Base-by-base conservation (phyloP, 2,888 invertebrate species). In the Nemoura dubitans region DNA sequence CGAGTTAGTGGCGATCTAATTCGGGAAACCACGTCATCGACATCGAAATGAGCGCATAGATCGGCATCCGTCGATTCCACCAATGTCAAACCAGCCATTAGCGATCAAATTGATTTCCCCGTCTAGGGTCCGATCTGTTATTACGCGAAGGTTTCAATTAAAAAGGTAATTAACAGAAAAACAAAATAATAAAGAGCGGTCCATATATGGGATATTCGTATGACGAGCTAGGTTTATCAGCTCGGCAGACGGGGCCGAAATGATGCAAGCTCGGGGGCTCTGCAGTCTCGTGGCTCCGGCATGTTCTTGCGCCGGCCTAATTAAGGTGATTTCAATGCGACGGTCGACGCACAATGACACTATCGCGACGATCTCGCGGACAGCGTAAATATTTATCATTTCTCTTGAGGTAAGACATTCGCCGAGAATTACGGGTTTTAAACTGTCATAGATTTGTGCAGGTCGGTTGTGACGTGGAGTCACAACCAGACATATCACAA, bases 301-400 rank as follows among this genome's bases (percentile, higher is more conserved):
- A 78, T 6, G n/a, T 26, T 0, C 30, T 81, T n/a, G n/a, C n/a
- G n/a, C n/a, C n/a, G n/a, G n/a, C 29, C 7, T 81, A 81, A 81
- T 81, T 81, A 30, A 28, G 81, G 81, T 81, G 81, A 81, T 81
- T 81, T 81, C 29, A 81, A 81, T 81, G 81, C 81, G 25, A 27
- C 36, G 78, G 78, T 26, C n/a, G n/a, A 2, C 10, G 3, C 27
- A 14, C 10, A 21, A 26, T 28, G 78, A 81, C 29, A 29, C n/a
- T 81, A 30, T 29, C 81, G n/a, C 30, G 14, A 14, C 27, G 16
- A 30, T 28, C 81, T 28, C n/a, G n/a, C 78, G 28, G 26, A 28
- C 26, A 27, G 10, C 2, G 78, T 7, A 78, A 78, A 78, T 78
- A 30, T 81, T 81, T 81, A 81, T 81, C 81, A 81, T 81, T 30